These are phyloP conservation scores for Lasioglossum albipes DNA, from an alignment of 1,140 invertebrate genomes.

Conservation along the genomic window DNA sequence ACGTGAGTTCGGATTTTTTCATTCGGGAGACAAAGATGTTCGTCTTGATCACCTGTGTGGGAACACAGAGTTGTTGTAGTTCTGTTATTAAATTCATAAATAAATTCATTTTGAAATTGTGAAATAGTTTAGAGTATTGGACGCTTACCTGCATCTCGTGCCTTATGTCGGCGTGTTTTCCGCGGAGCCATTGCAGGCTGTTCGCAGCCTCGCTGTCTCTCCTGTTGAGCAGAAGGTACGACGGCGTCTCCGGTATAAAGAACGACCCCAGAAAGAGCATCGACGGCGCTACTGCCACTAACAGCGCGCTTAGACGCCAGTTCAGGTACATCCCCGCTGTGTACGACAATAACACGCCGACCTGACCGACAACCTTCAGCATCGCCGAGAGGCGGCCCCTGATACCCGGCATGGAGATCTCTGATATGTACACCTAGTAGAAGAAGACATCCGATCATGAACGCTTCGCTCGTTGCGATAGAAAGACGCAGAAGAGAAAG, in stretches of 20 bases:
- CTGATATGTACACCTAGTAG: slow-evolving; percentile 90
- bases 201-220: slow-evolving; percentile 89
- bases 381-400: slow-evolving; percentile 91
- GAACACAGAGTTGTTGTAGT: background rate
- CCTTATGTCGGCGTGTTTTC: slow-evolving; percentile 86
- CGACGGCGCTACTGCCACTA: slow-evolving; percentile 87
- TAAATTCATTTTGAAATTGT: too few relatives aligned
- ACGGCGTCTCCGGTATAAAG: slow-evolving; percentile 91
- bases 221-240: slow-evolving; percentile 87
- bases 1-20: slow-evolving; percentile 77
- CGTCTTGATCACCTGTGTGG: slow-evolving; percentile 75
- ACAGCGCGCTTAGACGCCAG: slow-evolving; percentile 89
- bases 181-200: slow-evolving; percentile 88
- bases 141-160: slow-evolving; percentile 82
- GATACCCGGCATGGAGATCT: slow-evolving; percentile 92
- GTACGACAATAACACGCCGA: slow-evolving; percentile 91
- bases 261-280: slow-evolving; percentile 85
- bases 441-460: background rate
- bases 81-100: too few relatives aligned
- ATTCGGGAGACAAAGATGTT: slow-evolving; percentile 77
- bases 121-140: too few relatives aligned
- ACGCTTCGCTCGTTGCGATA: background rate
- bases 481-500: background rate
- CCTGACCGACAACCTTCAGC: slow-evolving; percentile 90
- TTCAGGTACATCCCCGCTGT: slow-evolving; percentile 89